These are phyloP conservation scores for Probosciger aterrimus DNA, from an alignment of 2,113 vertebrate species.

Conservation along the genomic window DNA sequence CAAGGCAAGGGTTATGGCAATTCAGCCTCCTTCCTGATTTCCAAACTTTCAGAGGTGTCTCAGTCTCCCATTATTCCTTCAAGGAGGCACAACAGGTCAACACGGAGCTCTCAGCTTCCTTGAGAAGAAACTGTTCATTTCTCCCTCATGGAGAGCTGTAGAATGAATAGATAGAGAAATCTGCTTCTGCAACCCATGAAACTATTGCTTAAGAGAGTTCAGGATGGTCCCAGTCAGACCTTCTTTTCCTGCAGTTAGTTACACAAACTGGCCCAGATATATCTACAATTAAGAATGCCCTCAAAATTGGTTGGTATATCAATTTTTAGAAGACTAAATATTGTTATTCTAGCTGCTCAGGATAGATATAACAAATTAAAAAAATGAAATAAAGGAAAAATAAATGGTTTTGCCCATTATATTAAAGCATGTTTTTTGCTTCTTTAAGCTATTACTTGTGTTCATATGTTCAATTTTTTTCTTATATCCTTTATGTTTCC, in stretches of 20 bases:
- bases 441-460: not conserved
- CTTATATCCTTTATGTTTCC: not conserved
- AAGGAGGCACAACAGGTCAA: not conserved
- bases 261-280: not conserved
- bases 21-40: not conserved
- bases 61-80: not conserved
- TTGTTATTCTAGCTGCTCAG: not conserved
- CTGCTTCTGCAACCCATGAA: not conserved
- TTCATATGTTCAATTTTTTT: not conserved
- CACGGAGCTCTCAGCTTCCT: not conserved
- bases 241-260: not conserved
- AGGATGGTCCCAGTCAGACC: not conserved
- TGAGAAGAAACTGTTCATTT: not conserved
- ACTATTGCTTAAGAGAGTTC: not conserved
- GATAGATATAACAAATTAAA: not conserved
- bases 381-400: not conserved
- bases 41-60: not conserved
- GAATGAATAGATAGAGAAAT: not conserved
- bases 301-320: not conserved
- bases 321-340: not conserved
- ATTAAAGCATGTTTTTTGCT: not conserved
- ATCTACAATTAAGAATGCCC: not conserved
- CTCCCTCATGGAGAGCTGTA: not conserved
- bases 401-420: not conserved
- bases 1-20: not conserved